Percentiles rank a stretch among this genome's conserved stretches.
Conservation (phyloP, 2,888 invertebrate genomes). For the Rotaria macrura region DNA sequence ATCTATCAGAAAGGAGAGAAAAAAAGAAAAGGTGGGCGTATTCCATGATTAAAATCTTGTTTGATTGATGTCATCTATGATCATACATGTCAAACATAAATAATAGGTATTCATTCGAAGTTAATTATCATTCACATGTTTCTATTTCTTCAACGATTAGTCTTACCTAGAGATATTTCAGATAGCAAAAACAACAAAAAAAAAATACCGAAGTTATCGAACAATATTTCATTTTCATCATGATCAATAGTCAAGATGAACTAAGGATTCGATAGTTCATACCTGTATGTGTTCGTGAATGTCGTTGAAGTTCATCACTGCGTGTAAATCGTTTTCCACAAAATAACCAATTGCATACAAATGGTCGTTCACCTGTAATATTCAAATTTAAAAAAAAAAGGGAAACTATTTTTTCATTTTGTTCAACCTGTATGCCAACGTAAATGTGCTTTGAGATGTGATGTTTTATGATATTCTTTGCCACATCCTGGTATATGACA, state of each 20-base stretch:
- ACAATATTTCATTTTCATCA: neutral
- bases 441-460: conserved; percentile 91
- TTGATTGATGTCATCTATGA: neutral
- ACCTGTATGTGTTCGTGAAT: conserved; percentile 77
- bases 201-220: no score
- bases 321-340: conserved; percentile 90
- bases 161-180: neutral
- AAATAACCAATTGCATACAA: conserved; percentile 92
- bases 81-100: neutral
- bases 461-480: conserved; percentile 79
- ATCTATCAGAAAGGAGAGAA: neutral
- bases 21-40: neutral
- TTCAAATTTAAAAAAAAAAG: neutral
- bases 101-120: neutral
- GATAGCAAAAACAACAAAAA: neutral
- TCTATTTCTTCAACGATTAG: neutral
- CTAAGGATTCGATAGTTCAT: neutral
- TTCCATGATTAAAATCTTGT: neutral
- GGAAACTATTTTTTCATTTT: neutral
- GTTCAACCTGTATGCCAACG: conserved; percentile 39
- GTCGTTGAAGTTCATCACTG: conserved; percentile 87
- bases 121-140: neutral
- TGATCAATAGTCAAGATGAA: neutral
- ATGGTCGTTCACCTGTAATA: conserved; percentile 74
- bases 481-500: conserved; percentile 39